These are phyloP conservation scores for Colistium nudipinnis DNA, from an alignment of 2,113 vertebrate genomes.

Conservation along the genomic window DNA sequence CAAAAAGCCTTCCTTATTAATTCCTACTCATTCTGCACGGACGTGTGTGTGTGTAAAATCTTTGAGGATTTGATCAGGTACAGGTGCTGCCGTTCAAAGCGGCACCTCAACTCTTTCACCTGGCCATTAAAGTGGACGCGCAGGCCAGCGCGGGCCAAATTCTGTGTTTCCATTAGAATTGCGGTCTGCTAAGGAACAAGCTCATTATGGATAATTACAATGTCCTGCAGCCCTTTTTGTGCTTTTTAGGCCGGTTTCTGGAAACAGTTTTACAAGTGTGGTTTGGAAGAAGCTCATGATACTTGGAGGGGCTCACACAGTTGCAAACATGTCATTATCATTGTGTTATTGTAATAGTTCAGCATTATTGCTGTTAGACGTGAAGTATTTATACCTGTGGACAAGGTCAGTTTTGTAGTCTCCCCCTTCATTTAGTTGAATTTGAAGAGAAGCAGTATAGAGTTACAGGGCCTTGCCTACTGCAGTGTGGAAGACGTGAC, in stretches of 20 bases:
- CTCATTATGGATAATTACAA: constrained; percentile 80
- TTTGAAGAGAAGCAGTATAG: constrained; percentile 11
- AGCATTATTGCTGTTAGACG: background rate
- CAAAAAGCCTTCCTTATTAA: constrained; percentile 79
- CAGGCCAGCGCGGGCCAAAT: constrained; percentile 59
- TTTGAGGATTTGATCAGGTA: constrained; percentile 83
- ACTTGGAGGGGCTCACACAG: constrained; percentile 15
- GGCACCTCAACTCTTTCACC: constrained; percentile 68
- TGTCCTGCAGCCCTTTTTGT: constrained; percentile 62
- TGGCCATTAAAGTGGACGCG: constrained; percentile 69
- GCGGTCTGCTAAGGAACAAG: constrained; percentile 65
- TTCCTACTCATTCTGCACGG: constrained; percentile 71
- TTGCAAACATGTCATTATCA: background rate
- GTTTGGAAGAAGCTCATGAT: constrained; percentile 4
- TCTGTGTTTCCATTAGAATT: constrained; percentile 75
- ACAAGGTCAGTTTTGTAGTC: background rate
- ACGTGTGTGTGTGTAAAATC: constrained; percentile 53
- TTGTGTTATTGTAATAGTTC: background rate
- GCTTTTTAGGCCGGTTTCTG: constrained; percentile 45
- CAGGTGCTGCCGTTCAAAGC: constrained; percentile 79
- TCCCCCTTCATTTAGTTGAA: background rate
- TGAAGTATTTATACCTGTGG: background rate
- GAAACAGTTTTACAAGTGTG: constrained; percentile 65
- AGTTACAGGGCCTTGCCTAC: constrained; percentile 4
- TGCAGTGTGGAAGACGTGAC: background rate